phyloP scores from a whole-genome alignment of 2,888 invertebrate species.

The Mythimna albipuncta region DNA sequence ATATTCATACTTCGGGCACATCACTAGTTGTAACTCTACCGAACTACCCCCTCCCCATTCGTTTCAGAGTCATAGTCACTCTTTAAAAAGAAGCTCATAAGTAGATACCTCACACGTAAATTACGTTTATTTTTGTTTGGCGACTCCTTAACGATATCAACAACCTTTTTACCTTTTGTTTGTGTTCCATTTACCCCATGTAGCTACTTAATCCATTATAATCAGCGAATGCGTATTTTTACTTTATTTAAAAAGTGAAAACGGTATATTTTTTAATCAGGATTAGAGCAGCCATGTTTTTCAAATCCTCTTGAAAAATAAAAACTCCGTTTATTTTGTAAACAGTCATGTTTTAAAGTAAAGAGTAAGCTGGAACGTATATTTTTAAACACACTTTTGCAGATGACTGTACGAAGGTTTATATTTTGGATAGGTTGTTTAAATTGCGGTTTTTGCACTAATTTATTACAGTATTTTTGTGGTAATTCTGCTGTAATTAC shows the following conservation, averaged over 20 bases:
- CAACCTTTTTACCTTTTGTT: slow-evolving; percentile 11
- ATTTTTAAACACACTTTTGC: not conserved
- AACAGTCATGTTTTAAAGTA: not conserved
- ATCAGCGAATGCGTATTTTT: slow-evolving; percentile 2
- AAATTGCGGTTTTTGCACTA: not conserved
- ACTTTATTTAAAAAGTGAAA: slow-evolving; percentile 5
- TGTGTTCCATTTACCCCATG: slow-evolving; percentile 13
- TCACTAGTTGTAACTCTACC: no score
- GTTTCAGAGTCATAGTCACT: no score
- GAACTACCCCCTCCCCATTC: no score
- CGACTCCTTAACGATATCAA: not conserved
- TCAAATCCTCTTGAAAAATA: slow-evolving; percentile 2
- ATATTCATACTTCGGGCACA: no score
- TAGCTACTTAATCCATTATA: slow-evolving; percentile 22
- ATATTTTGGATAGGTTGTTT: slow-evolving; percentile 5
- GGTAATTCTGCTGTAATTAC: not conserved
- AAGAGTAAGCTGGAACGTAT: slow-evolving; percentile 5
- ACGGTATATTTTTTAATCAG: slow-evolving; percentile 2
- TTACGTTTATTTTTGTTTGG: slow-evolving; percentile 14
- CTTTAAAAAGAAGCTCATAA: no score
- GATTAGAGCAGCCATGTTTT: slow-evolving; percentile 10
- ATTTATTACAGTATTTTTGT: slow-evolving; percentile 2
- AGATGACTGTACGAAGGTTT: not conserved
- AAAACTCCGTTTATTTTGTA: slow-evolving; percentile 4
- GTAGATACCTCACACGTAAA: not conserved